Conservation (phyloP, 2,888 invertebrate genomes). For the Asteroscopus sphinx region DNA sequence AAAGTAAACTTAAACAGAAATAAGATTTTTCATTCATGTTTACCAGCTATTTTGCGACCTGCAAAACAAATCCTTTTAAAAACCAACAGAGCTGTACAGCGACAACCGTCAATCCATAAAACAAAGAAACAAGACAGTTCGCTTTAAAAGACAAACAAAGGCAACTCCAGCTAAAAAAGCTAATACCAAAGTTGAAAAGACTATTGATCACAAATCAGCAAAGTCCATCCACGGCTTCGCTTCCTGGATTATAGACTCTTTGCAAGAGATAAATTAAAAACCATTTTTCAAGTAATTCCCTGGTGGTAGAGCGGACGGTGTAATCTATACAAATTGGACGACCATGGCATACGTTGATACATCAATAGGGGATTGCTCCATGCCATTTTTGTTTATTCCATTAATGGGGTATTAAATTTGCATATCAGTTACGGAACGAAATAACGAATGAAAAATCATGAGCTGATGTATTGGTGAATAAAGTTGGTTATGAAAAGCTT, state of each 20-base stretch:
- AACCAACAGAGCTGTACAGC: slow-evolving; percentile 30
- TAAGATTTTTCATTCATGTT: slow-evolving; percentile 9
- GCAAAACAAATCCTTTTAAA: slow-evolving; percentile 39
- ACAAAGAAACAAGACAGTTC: slow-evolving; percentile 43
- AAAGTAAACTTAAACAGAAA: slow-evolving; percentile 19
- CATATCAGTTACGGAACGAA: slow-evolving; percentile 47
- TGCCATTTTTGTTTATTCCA: slow-evolving; percentile 61
- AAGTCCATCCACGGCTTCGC: slow-evolving; percentile 33
- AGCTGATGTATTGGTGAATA: slow-evolving; percentile 41
- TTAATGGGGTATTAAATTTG: slow-evolving; percentile 63
- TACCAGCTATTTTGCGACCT: slow-evolving; percentile 7
- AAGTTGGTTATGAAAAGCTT: slow-evolving; percentile 22
- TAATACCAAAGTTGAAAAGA: slow-evolving; percentile 48
- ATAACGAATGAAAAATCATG: slow-evolving; percentile 46
- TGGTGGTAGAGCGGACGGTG: slow-evolving; percentile 53
- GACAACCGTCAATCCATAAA: slow-evolving; percentile 29
- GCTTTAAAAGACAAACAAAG: slow-evolving; percentile 49
- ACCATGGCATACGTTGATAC: slow-evolving; percentile 64
- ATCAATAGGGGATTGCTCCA: slow-evolving; percentile 63
- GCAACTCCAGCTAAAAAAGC: slow-evolving; percentile 35
- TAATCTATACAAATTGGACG: slow-evolving; percentile 76
- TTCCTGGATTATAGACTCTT: slow-evolving; percentile 40
- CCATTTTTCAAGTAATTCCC: slow-evolving; percentile 77
- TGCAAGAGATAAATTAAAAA: slow-evolving; percentile 72
- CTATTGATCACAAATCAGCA: slow-evolving; percentile 50